Conservation (phyloP, 2,797 vertebrate species). For the Tapera naevia region DNA sequence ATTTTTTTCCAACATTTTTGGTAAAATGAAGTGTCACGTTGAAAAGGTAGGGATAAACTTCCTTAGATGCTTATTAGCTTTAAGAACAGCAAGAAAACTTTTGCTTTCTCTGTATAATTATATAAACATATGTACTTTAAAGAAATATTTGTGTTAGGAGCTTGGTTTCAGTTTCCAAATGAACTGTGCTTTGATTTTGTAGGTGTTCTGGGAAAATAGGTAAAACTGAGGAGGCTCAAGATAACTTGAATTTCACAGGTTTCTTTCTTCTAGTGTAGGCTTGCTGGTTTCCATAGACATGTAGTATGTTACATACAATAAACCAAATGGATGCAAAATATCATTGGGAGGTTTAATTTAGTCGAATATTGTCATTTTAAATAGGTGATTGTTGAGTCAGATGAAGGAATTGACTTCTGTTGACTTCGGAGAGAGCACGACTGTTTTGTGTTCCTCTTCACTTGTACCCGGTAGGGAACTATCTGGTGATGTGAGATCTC, state of each 20-base stretch:
- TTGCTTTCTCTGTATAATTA: neutral
- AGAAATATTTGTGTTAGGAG: neutral
- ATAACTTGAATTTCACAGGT: neutral
- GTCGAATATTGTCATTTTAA: neutral
- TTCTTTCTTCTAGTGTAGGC: rapidly evolving
- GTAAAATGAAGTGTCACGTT: neutral
- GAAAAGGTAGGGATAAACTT: neutral
- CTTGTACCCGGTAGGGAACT: neutral
- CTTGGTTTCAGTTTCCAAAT: neutral
- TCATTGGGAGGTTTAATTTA: neutral
- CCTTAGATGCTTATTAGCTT: neutral
- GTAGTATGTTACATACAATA: neutral
- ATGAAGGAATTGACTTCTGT: neutral
- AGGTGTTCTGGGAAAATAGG: neutral
- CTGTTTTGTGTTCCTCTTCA: neutral
- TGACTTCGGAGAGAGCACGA: neutral
- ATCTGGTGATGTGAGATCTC: neutral
- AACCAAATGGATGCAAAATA: neutral
- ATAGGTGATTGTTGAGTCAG: neutral
- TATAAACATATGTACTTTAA: neutral
- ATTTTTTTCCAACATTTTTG: neutral
- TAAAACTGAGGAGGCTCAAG: neutral
- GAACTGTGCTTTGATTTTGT: neutral
- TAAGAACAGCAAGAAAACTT: neutral
- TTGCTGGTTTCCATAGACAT: neutral